Conservation (phyloP, 2,888 invertebrate genomes). For the Diarsia brunnea region DNA sequence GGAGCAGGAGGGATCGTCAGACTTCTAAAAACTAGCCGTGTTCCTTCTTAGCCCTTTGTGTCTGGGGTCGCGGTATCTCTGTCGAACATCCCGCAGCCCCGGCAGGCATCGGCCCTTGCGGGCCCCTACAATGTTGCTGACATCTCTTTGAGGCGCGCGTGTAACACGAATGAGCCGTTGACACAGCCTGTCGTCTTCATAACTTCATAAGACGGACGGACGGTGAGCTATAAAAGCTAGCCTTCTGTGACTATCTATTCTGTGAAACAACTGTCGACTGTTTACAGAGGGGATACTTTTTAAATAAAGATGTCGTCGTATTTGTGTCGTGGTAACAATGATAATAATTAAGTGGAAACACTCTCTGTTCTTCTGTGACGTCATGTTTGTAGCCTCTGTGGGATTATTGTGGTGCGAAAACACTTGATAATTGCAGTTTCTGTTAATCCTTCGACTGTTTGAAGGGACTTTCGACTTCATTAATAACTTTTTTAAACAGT, state of each 20-base stretch:
- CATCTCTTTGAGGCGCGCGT: too few species aligned
- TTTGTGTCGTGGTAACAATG: conserved; percentile 53
- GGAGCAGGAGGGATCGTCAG: too few species aligned
- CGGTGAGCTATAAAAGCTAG: background rate
- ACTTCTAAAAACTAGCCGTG: too few species aligned
- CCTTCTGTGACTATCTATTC: conserved; percentile 12
- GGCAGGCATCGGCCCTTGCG: too few species aligned
- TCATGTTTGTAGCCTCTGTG: conserved; percentile 27
- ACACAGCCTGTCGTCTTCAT: too few species aligned
- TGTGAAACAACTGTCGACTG: conserved; percentile 14
- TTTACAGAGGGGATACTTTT: conserved; percentile 46
- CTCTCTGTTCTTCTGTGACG: conserved; percentile 30
- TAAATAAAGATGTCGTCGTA: conserved; percentile 57
- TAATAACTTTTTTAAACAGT: background rate
- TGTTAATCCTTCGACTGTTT: background rate
- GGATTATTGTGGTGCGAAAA: conserved; percentile 30
- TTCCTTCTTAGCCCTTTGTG: too few species aligned
- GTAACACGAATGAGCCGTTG: too few species aligned
- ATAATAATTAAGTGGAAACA: conserved; percentile 51
- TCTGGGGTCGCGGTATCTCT: too few species aligned
- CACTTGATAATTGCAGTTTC: conserved; percentile 14
- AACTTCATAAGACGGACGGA: too few species aligned
- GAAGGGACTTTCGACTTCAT: background rate
- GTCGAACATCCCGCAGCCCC: too few species aligned
- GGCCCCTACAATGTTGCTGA: too few species aligned